Evolutionary conservation across 2,797 vertebrate species (phyloP).

Genomic region (Corythornis leucogaster): DNA sequence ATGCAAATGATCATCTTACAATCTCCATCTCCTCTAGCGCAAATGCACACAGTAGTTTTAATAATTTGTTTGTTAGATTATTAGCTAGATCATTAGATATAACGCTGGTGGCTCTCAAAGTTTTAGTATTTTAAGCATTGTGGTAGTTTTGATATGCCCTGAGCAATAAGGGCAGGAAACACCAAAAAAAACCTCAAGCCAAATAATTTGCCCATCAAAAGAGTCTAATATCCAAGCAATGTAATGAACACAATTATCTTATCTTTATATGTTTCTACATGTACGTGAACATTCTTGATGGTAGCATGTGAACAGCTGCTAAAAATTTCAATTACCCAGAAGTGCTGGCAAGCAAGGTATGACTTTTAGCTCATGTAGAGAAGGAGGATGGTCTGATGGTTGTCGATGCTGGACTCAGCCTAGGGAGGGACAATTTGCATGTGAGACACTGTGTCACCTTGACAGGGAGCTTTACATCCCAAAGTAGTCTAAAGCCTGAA

Average conservation of each 20-base stretch:
- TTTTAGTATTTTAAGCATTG: background rate
- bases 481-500: background rate
- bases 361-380: background rate
- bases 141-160: background rate
- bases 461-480: background rate
- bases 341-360: background rate
- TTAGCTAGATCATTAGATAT: constrained; percentile 1
- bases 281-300: background rate
- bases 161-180: background rate
- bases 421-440: background rate
- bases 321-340: background rate
- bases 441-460: background rate
- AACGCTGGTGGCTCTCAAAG: background rate
- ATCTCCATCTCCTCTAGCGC: background rate
- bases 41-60: background rate
- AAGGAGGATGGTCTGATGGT: background rate
- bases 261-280: background rate
- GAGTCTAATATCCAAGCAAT: background rate
- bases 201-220: constrained; percentile 13
- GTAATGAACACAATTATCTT: background rate
- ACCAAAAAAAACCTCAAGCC: background rate
- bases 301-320: background rate
- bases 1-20: background rate
- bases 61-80: background rate
- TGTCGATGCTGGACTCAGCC: background rate